phyloP scores from a whole-genome alignment of 2,888 invertebrate species.

The Euspilapteryx auroguttella region DNA sequence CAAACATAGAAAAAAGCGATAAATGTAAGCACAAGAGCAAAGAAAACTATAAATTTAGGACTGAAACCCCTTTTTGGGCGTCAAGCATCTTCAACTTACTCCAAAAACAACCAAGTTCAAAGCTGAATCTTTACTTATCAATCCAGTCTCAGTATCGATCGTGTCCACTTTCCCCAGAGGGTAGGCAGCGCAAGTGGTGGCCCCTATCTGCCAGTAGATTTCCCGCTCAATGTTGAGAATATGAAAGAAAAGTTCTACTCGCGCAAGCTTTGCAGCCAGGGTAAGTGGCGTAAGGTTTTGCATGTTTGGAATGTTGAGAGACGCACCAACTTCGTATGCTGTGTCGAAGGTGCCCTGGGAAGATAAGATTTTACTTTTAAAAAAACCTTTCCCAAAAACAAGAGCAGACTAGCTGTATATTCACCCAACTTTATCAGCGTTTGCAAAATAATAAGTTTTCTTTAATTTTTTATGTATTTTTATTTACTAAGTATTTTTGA shows the following conservation, averaged over 20 bases:
- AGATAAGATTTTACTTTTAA: background rate
- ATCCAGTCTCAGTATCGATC: slow-evolving; percentile 86
- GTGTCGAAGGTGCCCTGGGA: slow-evolving; percentile 86
- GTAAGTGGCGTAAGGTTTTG: slow-evolving; percentile 91
- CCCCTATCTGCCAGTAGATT: slow-evolving; percentile 96
- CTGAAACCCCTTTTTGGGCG: no score
- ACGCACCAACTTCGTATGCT: slow-evolving; percentile 91
- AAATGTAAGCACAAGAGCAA: no score
- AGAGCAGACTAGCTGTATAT: no score
- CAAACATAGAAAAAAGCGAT: slow-evolving; percentile 12
- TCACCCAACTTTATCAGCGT: no score
- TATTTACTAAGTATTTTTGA: no score
- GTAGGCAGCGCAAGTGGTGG: slow-evolving; percentile 96
- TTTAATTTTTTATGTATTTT: no score
- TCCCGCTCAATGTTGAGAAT: slow-evolving; percentile 95
- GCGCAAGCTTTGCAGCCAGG: slow-evolving; percentile 88
- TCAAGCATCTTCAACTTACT: slow-evolving; percentile 70
- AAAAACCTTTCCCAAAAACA: no score
- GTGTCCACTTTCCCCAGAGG: slow-evolving; percentile 94
- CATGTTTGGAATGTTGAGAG: slow-evolving; percentile 82
- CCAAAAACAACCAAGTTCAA: slow-evolving; percentile 96
- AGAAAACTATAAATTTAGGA: no score
- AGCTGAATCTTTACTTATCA: slow-evolving; percentile 94
- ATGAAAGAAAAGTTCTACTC: slow-evolving; percentile 95
- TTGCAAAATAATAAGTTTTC: no score